These are phyloP conservation scores for Acleris sparsana DNA, from an alignment of 2,888 invertebrate genomes.

Conservation along the genomic window DNA sequence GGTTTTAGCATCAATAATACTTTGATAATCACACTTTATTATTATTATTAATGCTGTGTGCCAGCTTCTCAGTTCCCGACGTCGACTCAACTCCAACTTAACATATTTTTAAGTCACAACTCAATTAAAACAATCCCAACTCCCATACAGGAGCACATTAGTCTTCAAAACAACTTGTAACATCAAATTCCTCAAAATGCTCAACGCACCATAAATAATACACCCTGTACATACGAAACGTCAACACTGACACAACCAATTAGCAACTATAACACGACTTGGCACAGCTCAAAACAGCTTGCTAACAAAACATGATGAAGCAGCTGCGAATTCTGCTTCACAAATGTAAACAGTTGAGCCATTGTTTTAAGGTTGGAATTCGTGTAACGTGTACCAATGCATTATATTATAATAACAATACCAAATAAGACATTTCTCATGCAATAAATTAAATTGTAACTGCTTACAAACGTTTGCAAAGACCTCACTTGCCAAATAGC, in stretches of 20 bases:
- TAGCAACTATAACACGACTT: constrained; percentile 15
- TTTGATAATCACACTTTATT: too few species aligned
- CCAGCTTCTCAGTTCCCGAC: too few species aligned
- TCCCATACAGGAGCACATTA: constrained; percentile 9
- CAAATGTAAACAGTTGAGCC: background rate
- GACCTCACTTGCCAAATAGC: constrained; percentile 37
- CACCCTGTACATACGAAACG: constrained; percentile 14
- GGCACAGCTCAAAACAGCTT: constrained; percentile 13
- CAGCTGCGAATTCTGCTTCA: background rate
- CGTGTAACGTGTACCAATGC: background rate
- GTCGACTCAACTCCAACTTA: background rate
- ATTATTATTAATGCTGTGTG: too few species aligned
- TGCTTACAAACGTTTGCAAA: constrained; percentile 27
- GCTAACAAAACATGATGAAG: constrained; percentile 15
- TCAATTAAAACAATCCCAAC: constrained; percentile 17
- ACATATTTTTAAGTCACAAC: background rate
- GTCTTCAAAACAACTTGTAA: constrained; percentile 24
- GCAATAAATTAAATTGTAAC: constrained; percentile 35
- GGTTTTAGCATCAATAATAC: too few species aligned
- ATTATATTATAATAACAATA: constrained; percentile 35
- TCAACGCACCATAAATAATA: constrained; percentile 31
- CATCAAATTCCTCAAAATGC: constrained; percentile 34
- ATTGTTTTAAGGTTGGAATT: constrained; percentile 16
- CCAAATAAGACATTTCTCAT: constrained; percentile 36
- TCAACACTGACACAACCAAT: constrained; percentile 10